A percentile compares a stretch with the other conserved stretches of the same genome.
Evolutionary conservation across 2,797 vertebrate genomes (phyloP).

Genomic region (Ambastaia sidthimunki): DNA sequence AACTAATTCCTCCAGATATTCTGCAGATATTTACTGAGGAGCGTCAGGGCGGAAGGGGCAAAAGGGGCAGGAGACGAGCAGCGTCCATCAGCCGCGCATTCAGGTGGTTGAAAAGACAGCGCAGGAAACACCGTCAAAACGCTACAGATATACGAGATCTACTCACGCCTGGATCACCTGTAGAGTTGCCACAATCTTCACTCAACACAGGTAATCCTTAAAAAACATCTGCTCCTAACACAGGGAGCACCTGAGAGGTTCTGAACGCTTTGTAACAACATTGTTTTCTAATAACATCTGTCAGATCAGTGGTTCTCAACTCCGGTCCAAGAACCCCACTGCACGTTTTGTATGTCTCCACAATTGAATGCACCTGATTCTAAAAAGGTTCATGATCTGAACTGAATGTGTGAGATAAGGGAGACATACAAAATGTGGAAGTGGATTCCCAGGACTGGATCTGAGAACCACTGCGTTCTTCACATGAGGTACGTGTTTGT

Average conservation of each 20-base stretch:
- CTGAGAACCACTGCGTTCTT: not conserved
- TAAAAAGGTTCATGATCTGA: too few relatives aligned
- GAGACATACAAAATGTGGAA: too few relatives aligned
- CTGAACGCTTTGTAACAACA: not conserved
- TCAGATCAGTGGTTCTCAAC: not conserved
- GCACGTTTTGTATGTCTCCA: too few relatives aligned
- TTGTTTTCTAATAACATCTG: not conserved
- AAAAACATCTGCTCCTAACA: not conserved
- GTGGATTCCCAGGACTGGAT: too few relatives aligned
- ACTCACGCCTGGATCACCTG: slow-evolving; percentile 66
- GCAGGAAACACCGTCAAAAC: slow-evolving; percentile 69
- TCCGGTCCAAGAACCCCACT: too few relatives aligned
- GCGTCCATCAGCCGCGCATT: slow-evolving; percentile 84
- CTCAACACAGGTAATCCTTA: slow-evolving; percentile 59
- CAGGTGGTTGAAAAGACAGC: slow-evolving; percentile 87
- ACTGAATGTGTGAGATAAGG: too few relatives aligned
- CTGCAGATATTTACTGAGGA: slow-evolving; percentile 77
- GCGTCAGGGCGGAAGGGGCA: slow-evolving; percentile 67
- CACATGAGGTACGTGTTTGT: not conserved
- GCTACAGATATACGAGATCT: slow-evolving; percentile 61
- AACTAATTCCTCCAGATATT: slow-evolving; percentile 79
- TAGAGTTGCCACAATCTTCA: slow-evolving; percentile 49
- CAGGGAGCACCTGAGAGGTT: not conserved
- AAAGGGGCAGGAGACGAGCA: slow-evolving; percentile 78
- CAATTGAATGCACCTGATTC: too few relatives aligned